phyloP scores from a whole-genome alignment of 2,797 vertebrate genomes.

The Sebastes diaconus region DNA sequence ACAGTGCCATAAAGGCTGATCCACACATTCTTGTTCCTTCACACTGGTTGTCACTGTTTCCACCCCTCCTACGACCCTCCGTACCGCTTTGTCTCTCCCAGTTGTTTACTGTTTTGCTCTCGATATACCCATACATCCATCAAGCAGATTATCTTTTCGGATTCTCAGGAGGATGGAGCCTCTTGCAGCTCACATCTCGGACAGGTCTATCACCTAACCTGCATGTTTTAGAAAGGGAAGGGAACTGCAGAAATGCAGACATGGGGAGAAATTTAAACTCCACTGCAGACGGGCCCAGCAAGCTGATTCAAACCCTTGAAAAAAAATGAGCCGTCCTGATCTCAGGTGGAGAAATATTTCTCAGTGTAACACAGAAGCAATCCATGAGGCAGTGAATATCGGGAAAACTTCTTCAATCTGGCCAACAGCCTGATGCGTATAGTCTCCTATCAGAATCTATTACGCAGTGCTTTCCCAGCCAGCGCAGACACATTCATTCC shows the following conservation, averaged over 20 bases:
- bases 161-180: not conserved
- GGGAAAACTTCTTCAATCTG: conserved; percentile 20
- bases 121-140: not conserved
- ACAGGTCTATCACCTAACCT: not conserved
- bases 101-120: conserved; percentile 8
- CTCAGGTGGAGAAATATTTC: conserved; percentile 8
- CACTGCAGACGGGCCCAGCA: not conserved
- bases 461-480: conserved; percentile 36
- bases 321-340: not conserved
- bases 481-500: conserved; percentile 13
- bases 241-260: not conserved
- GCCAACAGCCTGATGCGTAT: conserved; percentile 15
- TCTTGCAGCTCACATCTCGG: not conserved
- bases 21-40: conserved; percentile 33
- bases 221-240: not conserved
- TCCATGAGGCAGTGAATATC: conserved; percentile 7
- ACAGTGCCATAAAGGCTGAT: conserved; percentile 18
- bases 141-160: not conserved
- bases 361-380: conserved; percentile 9
- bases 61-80: not conserved
- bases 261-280: not conserved
- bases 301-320: not conserved
- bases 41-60: conserved; percentile 22
- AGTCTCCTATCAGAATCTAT: conserved; percentile 39
- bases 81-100: not conserved